Evolutionary conservation across 1,140 invertebrate species (phyloP).

Genomic region (Chelonus insularis): DNA sequence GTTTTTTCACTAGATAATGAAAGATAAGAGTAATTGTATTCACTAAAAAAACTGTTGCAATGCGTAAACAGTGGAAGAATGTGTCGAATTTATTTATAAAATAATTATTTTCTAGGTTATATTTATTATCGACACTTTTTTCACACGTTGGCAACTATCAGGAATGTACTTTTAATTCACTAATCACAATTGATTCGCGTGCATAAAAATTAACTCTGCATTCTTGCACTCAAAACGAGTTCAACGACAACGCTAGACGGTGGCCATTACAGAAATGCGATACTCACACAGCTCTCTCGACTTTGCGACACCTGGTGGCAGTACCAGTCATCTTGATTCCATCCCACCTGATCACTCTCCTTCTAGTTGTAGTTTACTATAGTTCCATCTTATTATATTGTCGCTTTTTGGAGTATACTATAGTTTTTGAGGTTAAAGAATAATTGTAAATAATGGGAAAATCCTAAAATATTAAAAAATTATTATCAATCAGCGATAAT

Average conservation of each 20-base stretch:
- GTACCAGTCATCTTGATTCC: constrained; percentile 15
- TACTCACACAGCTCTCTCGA: not conserved
- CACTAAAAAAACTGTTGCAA: not conserved
- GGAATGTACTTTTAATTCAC: not conserved
- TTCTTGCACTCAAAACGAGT: not conserved
- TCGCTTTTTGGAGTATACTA: too few species aligned
- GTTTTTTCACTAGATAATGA: not conserved
- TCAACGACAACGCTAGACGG: constrained; percentile 52
- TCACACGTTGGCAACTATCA: too few species aligned
- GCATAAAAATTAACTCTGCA: constrained; percentile 27
- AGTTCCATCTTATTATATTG: too few species aligned
- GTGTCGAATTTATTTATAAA: too few species aligned
- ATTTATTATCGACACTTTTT: too few species aligned
- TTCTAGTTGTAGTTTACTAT: too few species aligned
- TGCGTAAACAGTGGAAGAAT: too few species aligned
- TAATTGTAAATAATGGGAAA: too few species aligned
- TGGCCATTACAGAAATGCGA: constrained; percentile 51
- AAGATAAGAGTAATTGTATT: not conserved
- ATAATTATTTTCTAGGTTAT: too few species aligned
- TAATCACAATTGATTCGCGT: constrained; percentile 21
- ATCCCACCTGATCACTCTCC: constrained; percentile 16
- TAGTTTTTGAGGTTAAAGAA: too few species aligned
- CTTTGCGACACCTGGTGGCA: constrained; percentile 20
- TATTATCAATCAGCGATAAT: too few species aligned
- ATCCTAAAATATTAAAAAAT: too few species aligned